Evolutionary conservation across 92 coral and sea anemone species (phyloP).

Genomic region (Parazoanthus atlanticus): DNA sequence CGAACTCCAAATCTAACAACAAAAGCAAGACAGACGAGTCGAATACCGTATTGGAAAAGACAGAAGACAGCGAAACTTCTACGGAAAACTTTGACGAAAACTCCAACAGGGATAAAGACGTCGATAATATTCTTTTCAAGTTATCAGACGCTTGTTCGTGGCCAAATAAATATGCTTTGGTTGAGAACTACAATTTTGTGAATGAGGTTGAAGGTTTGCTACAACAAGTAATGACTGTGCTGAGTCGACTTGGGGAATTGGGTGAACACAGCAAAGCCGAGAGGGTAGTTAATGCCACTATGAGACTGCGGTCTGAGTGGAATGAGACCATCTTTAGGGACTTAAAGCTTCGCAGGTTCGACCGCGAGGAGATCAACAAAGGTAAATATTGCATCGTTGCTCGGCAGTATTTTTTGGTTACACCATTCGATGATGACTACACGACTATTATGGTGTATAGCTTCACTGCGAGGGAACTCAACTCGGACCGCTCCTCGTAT

Average conservation of each 20-base stretch:
- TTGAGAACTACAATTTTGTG: slow-evolving; percentile 27
- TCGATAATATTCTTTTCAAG: neutral
- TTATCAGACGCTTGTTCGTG: slow-evolving; percentile 32
- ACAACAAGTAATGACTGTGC: neutral
- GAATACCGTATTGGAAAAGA: neutral
- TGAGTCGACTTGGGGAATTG: slow-evolving; percentile 50
- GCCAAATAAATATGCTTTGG: slow-evolving; percentile 31
- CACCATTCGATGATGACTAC: slow-evolving; percentile 61
- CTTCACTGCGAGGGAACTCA: slow-evolving; percentile 60
- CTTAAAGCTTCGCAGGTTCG: slow-evolving; percentile 59
- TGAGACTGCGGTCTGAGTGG: slow-evolving; percentile 56
- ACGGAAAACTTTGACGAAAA: neutral
- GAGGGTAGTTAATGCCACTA: slow-evolving; percentile 51
- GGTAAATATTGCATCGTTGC: slow-evolving; percentile 55
- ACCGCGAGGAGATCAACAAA: slow-evolving; percentile 61
- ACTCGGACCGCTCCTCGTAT: slow-evolving; percentile 46
- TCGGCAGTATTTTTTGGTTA: slow-evolving; percentile 74
- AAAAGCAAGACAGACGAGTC: neutral
- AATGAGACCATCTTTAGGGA: slow-evolving; percentile 45
- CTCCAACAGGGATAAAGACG: neutral
- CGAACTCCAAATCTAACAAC: neutral
- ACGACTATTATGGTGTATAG: slow-evolving; percentile 50
- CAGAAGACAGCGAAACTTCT: neutral
- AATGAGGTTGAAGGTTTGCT: neutral
- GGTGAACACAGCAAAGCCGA: slow-evolving; percentile 46